phyloP scores from a whole-genome alignment of 2,888 invertebrate species.

The Rotaria magnacalcarata region DNA sequence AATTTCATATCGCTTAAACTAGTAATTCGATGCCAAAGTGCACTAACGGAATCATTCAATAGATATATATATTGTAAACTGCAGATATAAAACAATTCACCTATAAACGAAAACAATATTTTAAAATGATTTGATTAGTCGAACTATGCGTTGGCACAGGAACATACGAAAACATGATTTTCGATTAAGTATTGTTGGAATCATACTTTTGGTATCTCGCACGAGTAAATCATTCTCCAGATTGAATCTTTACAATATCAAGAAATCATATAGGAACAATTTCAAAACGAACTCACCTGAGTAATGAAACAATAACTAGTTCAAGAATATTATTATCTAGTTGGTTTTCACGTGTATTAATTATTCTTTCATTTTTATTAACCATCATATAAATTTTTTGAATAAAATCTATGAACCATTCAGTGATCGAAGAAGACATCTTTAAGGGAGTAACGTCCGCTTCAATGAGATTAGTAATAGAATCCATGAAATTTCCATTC shows the following conservation, averaged over 20 bases:
- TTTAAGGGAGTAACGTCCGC: not conserved
- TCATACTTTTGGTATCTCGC: not conserved
- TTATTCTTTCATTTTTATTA: not conserved
- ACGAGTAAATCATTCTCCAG: not conserved
- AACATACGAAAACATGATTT: slow-evolving; percentile 28
- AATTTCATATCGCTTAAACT: not conserved
- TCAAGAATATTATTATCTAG: not conserved
- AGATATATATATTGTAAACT: not conserved
- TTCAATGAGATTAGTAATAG: not conserved
- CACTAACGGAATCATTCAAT: not conserved
- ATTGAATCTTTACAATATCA: not conserved
- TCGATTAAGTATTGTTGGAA: not conserved
- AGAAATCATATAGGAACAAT: not conserved
- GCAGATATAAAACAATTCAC: not conserved
- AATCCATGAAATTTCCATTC: not conserved
- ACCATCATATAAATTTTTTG: not conserved
- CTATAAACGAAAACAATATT: not conserved
- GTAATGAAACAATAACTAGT: not conserved
- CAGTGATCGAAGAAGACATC: not conserved
- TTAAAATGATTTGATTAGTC: too few relatives aligned
- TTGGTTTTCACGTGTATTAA: not conserved
- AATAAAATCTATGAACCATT: slow-evolving; percentile 16
- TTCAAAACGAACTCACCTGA: not conserved
- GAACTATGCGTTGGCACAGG: too few relatives aligned
- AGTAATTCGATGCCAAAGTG: not conserved